phyloP scores from a whole-genome alignment of 2,888 invertebrate genomes.

The Hetaerina titia region DNA sequence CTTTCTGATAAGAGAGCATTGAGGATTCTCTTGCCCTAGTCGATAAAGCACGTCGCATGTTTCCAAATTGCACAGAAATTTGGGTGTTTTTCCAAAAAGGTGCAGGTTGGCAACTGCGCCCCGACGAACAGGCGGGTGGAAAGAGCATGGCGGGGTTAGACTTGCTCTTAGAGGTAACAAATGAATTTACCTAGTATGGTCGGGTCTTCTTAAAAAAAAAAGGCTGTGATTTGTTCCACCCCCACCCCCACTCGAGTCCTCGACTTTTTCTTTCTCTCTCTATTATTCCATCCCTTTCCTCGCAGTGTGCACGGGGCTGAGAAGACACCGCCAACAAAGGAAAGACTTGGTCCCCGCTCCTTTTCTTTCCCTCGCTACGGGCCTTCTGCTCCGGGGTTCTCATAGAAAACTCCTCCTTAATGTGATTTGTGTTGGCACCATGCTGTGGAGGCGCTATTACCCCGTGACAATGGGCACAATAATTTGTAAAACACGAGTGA shows the following conservation, averaged over 20 bases:
- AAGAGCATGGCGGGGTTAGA: not conserved
- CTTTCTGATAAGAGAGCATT: too few relatives aligned
- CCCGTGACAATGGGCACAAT: slow-evolving; percentile 54
- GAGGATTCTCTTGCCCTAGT: not conserved
- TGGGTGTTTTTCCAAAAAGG: not conserved
- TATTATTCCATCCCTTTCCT: not conserved
- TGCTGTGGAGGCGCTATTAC: slow-evolving; percentile 54
- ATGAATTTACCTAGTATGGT: slow-evolving; percentile 25
- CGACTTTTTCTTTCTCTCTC: not conserved
- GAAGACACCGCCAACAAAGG: not conserved
- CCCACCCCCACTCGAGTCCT: not conserved
- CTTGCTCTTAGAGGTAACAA: not conserved
- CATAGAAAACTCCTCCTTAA: slow-evolving; percentile 48
- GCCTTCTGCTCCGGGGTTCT: not conserved
- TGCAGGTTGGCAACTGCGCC: not conserved
- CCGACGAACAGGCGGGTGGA: not conserved
- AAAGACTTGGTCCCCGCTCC: not conserved
- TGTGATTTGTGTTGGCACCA: slow-evolving; percentile 60
- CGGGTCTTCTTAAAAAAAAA: not conserved
- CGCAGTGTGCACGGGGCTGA: not conserved
- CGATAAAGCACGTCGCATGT: not conserved
- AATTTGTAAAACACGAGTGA: slow-evolving; percentile 63
- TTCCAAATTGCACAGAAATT: not conserved
- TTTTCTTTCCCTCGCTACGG: not conserved
- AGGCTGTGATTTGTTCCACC: slow-evolving; percentile 57